Conservation (phyloP, 2,113 vertebrate species). For the Phaetusa simplex region DNA sequence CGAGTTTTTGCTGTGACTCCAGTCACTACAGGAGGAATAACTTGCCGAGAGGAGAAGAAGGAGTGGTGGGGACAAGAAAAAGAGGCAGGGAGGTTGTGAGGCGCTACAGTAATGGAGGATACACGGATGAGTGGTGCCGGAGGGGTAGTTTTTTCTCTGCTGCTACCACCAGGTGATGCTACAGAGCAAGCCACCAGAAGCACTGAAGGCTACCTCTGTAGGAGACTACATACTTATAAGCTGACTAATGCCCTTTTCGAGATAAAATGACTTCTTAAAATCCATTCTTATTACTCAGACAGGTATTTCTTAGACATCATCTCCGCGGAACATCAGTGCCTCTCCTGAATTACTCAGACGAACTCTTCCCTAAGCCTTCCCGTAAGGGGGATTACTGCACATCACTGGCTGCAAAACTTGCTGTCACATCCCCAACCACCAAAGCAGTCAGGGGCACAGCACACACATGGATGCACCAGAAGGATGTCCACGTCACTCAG, state of each 20-base stretch:
- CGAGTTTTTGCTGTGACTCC: background rate
- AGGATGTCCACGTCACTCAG: background rate
- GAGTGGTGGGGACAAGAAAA: background rate
- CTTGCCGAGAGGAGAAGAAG: background rate
- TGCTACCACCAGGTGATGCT: constrained; percentile 11
- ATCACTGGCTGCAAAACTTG: background rate
- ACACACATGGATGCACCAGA: background rate
- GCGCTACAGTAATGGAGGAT: background rate
- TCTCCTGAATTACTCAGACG: background rate
- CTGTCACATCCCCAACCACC: fast-evolving
- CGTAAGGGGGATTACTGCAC: background rate
- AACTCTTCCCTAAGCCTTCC: background rate
- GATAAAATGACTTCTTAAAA: background rate
- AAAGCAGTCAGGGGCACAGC: background rate
- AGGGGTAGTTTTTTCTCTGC: background rate
- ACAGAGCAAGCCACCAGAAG: background rate
- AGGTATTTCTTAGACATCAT: background rate
- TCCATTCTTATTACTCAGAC: background rate
- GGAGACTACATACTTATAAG: background rate
- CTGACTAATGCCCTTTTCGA: background rate
- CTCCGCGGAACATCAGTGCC: background rate
- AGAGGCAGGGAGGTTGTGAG: background rate
- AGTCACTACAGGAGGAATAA: background rate
- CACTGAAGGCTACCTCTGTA: background rate
- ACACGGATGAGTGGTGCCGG: background rate